Evolutionary conservation across 2,113 vertebrate species (phyloP).

Genomic region (Falco punctatus): DNA sequence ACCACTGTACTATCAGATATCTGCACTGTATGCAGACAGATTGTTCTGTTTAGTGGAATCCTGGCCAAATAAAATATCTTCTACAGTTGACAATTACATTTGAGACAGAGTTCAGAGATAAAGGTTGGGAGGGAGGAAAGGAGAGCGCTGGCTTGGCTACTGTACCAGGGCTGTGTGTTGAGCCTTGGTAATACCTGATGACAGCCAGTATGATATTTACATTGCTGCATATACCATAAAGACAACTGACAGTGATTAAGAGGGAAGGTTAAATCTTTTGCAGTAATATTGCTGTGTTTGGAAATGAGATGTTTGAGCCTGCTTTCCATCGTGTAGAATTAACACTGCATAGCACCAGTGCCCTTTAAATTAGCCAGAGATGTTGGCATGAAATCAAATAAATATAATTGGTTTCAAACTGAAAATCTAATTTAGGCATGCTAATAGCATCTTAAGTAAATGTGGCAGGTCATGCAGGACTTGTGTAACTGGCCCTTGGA

Average conservation of each 20-base stretch:
- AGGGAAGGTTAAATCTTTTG: slow-evolving; percentile 6
- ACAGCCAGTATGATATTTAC: slow-evolving; percentile 8
- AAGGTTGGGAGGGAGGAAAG: background rate
- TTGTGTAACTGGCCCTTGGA: background rate
- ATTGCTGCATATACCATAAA: slow-evolving; percentile 21
- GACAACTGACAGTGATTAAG: slow-evolving; percentile 34
- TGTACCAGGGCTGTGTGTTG: background rate
- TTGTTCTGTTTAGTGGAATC: slow-evolving; percentile 36
- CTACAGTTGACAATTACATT: slow-evolving; percentile 27
- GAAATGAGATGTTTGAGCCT: background rate
- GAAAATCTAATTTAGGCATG: slow-evolving; percentile 62
- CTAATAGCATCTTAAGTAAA: slow-evolving; percentile 60
- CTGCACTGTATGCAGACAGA: slow-evolving; percentile 18
- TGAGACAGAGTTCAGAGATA: slow-evolving; percentile 51
- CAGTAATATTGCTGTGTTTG: background rate
- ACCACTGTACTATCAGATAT: slow-evolving; percentile 26
- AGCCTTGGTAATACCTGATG: slow-evolving; percentile 7
- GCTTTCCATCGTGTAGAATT: slow-evolving; percentile 14
- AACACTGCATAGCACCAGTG: slow-evolving; percentile 27
- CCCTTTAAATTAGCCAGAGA: slow-evolving; percentile 51
- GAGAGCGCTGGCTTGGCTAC: background rate
- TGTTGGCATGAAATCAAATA: slow-evolving; percentile 42
- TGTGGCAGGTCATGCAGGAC: slow-evolving; percentile 1
- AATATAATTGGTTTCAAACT: slow-evolving; percentile 60
- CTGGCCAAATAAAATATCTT: slow-evolving; percentile 49